Conservation (phyloP, 2,113 vertebrate genomes). For the Perca flavescens region DNA sequence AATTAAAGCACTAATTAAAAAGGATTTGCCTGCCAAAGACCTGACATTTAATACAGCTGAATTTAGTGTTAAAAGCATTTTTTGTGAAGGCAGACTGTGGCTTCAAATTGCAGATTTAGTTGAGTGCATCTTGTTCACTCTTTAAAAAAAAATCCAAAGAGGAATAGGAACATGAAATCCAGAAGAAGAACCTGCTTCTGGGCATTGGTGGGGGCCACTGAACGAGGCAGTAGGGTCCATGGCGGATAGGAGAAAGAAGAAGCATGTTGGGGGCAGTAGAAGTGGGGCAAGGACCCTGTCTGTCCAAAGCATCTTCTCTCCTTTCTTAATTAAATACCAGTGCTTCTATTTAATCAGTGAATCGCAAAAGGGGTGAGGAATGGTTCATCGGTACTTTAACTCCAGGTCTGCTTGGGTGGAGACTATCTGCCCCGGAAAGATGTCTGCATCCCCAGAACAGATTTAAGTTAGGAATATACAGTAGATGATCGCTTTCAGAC, state of each 20-base stretch:
- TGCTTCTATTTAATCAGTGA: not conserved
- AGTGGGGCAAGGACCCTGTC: not conserved
- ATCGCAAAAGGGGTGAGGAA: not conserved
- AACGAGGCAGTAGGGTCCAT: too few relatives aligned
- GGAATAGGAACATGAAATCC: not conserved
- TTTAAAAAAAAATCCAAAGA: not conserved
- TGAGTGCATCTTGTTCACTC: not conserved
- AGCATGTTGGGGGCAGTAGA: not conserved
- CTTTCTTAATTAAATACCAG: not conserved
- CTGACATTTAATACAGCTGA: not conserved
- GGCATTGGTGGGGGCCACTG: too few relatives aligned
- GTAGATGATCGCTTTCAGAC: not conserved
- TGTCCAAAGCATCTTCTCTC: not conserved
- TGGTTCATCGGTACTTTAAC: not conserved
- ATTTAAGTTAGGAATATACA: not conserved
- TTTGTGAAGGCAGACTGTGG: not conserved
- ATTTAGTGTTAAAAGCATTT: not conserved
- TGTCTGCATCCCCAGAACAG: not conserved
- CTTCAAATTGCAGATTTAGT: not conserved
- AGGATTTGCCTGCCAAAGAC: not conserved
- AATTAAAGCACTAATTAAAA: not conserved
- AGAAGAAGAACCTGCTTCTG: not conserved
- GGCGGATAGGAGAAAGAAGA: not conserved
- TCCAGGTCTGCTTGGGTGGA: not conserved
- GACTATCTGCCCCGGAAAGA: not conserved